These are phyloP conservation scores for Crocuta crocuta DNA, from an alignment of 2,113 vertebrate genomes.

Conservation along the genomic window DNA sequence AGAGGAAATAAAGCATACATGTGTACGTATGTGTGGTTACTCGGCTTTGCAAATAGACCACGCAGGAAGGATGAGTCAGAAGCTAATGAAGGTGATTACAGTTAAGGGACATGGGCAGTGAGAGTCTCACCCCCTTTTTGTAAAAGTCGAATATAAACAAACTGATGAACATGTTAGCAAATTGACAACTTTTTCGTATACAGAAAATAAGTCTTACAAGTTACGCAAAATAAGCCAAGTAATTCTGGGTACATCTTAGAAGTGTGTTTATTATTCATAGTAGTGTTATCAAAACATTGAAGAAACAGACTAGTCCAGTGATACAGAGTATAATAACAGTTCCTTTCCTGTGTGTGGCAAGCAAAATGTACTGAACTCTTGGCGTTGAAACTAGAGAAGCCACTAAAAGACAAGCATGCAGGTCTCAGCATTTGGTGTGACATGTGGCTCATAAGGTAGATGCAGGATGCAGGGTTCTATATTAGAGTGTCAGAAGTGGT, in stretches of 20 bases:
- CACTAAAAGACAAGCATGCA: not conserved
- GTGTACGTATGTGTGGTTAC: not conserved
- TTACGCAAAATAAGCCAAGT: not conserved
- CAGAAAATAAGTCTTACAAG: not conserved
- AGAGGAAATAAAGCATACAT: not conserved
- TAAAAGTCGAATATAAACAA: not conserved
- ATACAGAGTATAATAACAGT: not conserved
- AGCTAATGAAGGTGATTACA: not conserved
- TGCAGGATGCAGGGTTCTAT: not conserved
- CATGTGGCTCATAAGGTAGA: not conserved
- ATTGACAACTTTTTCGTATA: not conserved
- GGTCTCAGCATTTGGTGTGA: not conserved
- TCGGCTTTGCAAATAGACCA: not conserved
- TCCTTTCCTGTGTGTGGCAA: not conserved
- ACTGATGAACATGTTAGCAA: not conserved
- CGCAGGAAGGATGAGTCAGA: not conserved
- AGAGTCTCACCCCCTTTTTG: not conserved
- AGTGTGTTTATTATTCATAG: not conserved
- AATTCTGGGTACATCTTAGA: not conserved
- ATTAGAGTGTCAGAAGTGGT: not conserved
- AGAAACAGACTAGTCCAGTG: not conserved
- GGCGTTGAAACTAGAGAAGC: not conserved
- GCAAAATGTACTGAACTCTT: not conserved
- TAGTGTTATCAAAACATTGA: not conserved
- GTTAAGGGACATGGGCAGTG: not conserved